phyloP scores from a whole-genome alignment of 2,113 vertebrate genomes.

The Andinoacara biseriatus region DNA sequence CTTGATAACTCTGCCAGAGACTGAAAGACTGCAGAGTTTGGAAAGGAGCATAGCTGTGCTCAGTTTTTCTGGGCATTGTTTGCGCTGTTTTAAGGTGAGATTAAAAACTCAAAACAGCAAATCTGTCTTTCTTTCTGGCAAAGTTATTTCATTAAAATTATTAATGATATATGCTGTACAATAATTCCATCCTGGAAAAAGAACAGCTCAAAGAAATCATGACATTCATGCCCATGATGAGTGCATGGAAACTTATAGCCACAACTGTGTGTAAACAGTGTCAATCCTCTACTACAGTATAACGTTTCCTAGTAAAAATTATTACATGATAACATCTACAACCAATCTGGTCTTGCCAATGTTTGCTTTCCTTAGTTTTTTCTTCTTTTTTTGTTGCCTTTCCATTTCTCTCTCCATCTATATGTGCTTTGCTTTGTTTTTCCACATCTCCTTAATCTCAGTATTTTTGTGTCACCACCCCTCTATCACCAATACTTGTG shows the following conservation, averaged over 20 bases:
- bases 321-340: too few species aligned
- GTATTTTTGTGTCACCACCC: not conserved
- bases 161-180: not conserved
- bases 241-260: not conserved
- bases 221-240: not conserved
- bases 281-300: not conserved
- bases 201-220: not conserved
- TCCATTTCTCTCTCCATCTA: too few species aligned
- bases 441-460: not conserved
- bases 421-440: not conserved
- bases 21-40: accelerated
- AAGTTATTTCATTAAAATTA: not conserved
- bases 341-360: too few species aligned
- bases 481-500: too few species aligned
- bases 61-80: too few species aligned
- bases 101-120: not conserved
- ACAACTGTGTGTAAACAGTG: not conserved
- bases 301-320: not conserved
- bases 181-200: not conserved
- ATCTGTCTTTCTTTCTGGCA: not conserved
- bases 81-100: not conserved
- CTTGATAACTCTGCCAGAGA: not conserved
- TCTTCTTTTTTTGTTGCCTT: too few species aligned
- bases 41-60: not conserved
- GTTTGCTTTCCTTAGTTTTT: too few species aligned